These are phyloP conservation scores for Harmothoe impar DNA, from an alignment of 2,888 invertebrate genomes.

Conservation along the genomic window DNA sequence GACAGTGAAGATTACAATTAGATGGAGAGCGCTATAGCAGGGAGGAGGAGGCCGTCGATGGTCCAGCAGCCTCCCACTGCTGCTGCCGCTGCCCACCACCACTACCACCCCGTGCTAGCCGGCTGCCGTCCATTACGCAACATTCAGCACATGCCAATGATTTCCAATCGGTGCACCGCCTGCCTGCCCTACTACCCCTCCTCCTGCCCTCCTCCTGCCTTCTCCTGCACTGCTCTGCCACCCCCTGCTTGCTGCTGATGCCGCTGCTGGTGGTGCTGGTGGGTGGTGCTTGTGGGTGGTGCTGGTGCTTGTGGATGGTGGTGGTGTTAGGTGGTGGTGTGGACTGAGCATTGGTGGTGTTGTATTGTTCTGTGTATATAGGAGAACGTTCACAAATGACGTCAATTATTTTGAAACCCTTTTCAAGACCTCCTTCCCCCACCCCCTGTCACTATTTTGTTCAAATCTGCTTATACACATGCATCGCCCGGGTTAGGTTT, in stretches of 20 bases:
- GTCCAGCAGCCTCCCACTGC: background rate
- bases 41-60: slow-evolving; percentile 13
- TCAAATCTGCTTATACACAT: no score
- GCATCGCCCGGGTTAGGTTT: no score
- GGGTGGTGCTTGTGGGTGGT: background rate
- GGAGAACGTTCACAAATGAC: no score
- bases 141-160: slow-evolving; percentile 62
- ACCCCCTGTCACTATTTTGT: no score
- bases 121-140: slow-evolving; percentile 54
- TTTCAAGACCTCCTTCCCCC: no score
- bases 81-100: slow-evolving; percentile 1
- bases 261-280: background rate
- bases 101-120: slow-evolving; percentile 31
- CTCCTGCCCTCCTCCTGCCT: background rate
- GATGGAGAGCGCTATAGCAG: background rate
- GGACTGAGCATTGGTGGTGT: slow-evolving; percentile 9
- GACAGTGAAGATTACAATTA: background rate
- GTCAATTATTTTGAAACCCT: no score
- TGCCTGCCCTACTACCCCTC: slow-evolving; percentile 18
- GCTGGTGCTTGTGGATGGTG: background rate
- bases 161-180: slow-evolving; percentile 58
- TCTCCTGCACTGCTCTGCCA: background rate
- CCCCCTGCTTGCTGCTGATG: background rate
- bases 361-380: slow-evolving; percentile 46
- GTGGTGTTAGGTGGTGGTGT: background rate